These are phyloP conservation scores for Halcyon leucocephala DNA, from an alignment of 2,797 vertebrate species.

Conservation along the genomic window DNA sequence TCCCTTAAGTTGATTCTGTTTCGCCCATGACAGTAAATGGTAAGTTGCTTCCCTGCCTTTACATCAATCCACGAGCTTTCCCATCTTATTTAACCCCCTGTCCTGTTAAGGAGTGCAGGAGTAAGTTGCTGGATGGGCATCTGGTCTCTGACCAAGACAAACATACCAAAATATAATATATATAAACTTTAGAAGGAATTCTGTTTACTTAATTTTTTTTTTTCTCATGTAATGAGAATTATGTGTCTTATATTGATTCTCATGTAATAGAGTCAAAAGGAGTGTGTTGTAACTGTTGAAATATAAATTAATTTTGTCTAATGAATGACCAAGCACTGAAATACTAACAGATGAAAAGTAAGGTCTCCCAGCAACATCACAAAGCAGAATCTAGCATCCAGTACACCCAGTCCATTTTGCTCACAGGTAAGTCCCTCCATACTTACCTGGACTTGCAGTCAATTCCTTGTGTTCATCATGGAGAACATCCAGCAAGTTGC, in stretches of 20 bases:
- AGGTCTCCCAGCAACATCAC: neutral
- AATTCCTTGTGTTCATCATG: slow-evolving; percentile 42
- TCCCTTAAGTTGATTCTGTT: rapidly evolving
- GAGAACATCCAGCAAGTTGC: slow-evolving; percentile 52
- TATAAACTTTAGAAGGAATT: neutral
- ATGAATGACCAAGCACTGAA: neutral
- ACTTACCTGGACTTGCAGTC: slow-evolving; percentile 72
- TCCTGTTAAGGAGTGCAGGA: neutral
- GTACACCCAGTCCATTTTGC: neutral
- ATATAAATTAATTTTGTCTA: neutral
- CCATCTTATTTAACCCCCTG: neutral
- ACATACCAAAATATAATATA: neutral
- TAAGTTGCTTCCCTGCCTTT: neutral
- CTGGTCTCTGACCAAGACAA: neutral
- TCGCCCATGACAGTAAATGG: neutral
- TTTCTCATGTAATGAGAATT: neutral
- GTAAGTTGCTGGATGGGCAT: neutral
- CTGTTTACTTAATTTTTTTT: neutral
- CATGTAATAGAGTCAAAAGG: neutral
- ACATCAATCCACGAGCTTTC: neutral
- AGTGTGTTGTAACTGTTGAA: neutral
- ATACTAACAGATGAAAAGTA: neutral
- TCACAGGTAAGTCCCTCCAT: neutral
- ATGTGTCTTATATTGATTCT: neutral
- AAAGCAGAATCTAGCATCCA: neutral